Conservation (phyloP, 2,113 vertebrate species). For the Gobio gobio region DNA sequence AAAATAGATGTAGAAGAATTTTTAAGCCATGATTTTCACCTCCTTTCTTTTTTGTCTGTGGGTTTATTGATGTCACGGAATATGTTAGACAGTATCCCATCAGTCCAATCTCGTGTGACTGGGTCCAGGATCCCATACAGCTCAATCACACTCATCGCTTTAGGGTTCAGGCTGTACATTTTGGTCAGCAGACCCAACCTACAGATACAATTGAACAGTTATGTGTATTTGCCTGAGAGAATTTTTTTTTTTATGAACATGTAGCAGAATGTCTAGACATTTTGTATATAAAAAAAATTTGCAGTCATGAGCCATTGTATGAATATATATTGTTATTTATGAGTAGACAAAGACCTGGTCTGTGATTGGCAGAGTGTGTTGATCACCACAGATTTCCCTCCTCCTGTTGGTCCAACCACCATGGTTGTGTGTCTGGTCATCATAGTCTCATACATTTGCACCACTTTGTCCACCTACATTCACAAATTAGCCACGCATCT, state of each 20-base stretch:
- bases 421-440: constrained; percentile 95
- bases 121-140: constrained; percentile 94
- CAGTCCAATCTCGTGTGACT: constrained; percentile 91
- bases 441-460: constrained; percentile 98
- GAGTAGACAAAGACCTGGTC: constrained; percentile 82
- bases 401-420: constrained; percentile 95
- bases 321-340: constrained; percentile 4
- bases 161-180: constrained; percentile 89
- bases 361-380: constrained; percentile 91
- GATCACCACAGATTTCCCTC: constrained; percentile 96
- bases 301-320: too few relatives aligned
- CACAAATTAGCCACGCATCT: not conserved
- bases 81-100: constrained; percentile 95
- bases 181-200: constrained; percentile 90
- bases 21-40: constrained; percentile 71
- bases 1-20: not conserved
- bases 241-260: not conserved
- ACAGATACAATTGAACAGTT: constrained; percentile 35
- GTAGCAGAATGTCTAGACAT: not conserved
- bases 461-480: constrained; percentile 94
- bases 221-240: not conserved
- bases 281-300: not conserved
- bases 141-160: constrained; percentile 94
- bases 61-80: constrained; percentile 94
- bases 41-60: constrained; percentile 90